These are phyloP conservation scores for Pangasius djambal DNA, from an alignment of 2,797 vertebrate genomes.

Conservation along the genomic window DNA sequence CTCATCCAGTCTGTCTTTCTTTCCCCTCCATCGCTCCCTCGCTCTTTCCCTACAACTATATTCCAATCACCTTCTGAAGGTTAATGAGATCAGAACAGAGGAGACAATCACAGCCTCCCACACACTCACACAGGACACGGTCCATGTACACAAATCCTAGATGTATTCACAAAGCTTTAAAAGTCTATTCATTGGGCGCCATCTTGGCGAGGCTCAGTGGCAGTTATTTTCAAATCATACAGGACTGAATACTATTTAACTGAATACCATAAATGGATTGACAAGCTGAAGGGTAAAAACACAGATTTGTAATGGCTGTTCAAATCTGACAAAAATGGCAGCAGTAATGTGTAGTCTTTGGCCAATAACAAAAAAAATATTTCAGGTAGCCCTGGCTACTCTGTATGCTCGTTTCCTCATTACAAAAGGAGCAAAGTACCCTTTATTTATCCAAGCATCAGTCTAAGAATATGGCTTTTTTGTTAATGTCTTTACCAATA, in stretches of 20 bases:
- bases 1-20: background rate
- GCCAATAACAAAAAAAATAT: background rate
- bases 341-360: background rate
- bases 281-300: background rate
- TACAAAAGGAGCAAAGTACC: background rate
- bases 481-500: background rate
- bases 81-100: constrained; percentile 36
- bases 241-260: background rate
- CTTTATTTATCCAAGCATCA: background rate
- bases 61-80: constrained; percentile 32
- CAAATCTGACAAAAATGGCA: background rate
- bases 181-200: background rate
- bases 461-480: background rate
- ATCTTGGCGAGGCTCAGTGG: background rate
- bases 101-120: background rate
- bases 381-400: background rate
- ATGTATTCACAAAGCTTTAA: background rate
- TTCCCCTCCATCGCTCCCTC: background rate
- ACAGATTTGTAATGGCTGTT: background rate
- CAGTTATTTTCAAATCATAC: background rate
- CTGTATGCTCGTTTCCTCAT: background rate
- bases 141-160: background rate
- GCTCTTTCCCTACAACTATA: background rate
- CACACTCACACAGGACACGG: background rate
- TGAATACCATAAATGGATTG: background rate